Evolutionary conservation across 2,888 invertebrate species (phyloP), one percentile per base, ranked within the genome.

Genomic region (Synergus itoensis): DNA sequence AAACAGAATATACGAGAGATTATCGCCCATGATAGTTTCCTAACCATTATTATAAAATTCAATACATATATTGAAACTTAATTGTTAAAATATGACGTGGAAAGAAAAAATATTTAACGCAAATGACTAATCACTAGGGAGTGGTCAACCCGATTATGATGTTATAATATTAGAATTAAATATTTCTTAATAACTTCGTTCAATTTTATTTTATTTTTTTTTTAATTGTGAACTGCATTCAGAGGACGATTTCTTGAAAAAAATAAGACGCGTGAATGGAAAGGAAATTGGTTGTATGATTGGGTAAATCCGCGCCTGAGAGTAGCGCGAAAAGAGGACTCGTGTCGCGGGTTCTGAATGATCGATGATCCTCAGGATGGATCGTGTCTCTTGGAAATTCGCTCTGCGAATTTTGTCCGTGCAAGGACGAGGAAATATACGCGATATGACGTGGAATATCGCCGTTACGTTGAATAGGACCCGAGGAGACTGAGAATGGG

Each of bases 281-380:
- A 16, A 63, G 64, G 63, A 77, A 77, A 78, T 62, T 73, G 73
- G 63, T 65, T 43, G 43, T 65, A 69, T 81, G 76, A 79, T 81
- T 77, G 48, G 48, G 76, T 73, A 80, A 78, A 78, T 75, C 28
- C 62, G 28, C 62, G 28, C 5, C 62, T 28, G 62, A 62, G 73
- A 78, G 67, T 16, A 60, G 57, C 62, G 41, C 43, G 77, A 40
- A 69, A 79, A 73, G 28, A 79, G 65, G 63, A 45, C 60, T 73
- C 12, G 43, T 43, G 53, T 75, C 63, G 77, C 57, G 77, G 57
- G 77, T 77, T 53, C 77, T 77, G 82, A 81, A 85, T 88, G 88
- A 88, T 88, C 87, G 88, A 89, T 89, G 86, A 86, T 86, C 83
- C 82, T 80, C 67, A 86, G 85, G 84, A 88, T 88, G 86, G 86